A percentile compares a stretch with the other conserved stretches of the same genome.
Conservation (phyloP, 1,140 invertebrate species). For the Marisa cornuarietis region DNA sequence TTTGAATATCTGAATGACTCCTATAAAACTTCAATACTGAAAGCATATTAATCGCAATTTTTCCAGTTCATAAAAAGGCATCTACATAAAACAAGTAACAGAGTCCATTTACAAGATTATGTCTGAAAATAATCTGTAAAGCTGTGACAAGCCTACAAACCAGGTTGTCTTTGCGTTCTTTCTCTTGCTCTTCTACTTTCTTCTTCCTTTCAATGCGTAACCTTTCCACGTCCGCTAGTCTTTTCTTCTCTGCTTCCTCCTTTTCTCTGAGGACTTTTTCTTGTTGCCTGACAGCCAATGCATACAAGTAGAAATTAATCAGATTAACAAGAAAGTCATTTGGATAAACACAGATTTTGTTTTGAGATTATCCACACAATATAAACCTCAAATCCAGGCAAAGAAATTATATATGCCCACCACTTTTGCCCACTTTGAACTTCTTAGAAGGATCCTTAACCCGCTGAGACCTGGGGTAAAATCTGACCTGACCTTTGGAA, state of each 20-base stretch:
- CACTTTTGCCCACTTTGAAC: too few species aligned
- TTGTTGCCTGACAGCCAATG: conserved; percentile 19
- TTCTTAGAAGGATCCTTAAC: too few species aligned
- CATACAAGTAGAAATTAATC: too few species aligned
- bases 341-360: too few species aligned
- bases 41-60: too few species aligned
- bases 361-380: too few species aligned
- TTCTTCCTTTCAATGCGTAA: conserved; percentile 49
- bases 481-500: too few species aligned
- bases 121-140: background rate
- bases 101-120: background rate
- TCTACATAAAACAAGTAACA: background rate
- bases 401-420: too few species aligned
- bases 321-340: too few species aligned
- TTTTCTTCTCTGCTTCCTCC: conserved; percentile 55
- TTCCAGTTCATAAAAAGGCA: background rate
- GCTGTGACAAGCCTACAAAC: background rate
- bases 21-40: background rate
- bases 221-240: conserved; percentile 49
- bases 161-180: conserved; percentile 10
- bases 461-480: too few species aligned
- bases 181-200: conserved; percentile 29
- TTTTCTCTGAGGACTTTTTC: conserved; percentile 33
- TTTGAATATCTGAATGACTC: too few species aligned
- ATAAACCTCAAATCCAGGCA: too few species aligned